Evolutionary conservation across 53 echinoderm and acorn worm species (phyloP).

Genomic region (Echinarachnius parma): DNA sequence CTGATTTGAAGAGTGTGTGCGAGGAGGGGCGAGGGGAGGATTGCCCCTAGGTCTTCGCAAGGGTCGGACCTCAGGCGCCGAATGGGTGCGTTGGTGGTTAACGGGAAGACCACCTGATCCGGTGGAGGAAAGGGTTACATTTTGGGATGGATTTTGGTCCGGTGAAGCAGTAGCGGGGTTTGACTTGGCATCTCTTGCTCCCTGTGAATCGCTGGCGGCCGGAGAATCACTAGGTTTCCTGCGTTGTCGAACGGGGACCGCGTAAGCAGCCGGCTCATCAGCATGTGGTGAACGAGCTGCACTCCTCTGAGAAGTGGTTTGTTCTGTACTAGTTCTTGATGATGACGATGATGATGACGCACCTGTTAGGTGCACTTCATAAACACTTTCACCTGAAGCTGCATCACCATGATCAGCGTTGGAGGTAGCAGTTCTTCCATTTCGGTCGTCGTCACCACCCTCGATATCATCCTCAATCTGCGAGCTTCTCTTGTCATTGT

Average conservation of each 20-base stretch:
- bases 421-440: slow-evolving; percentile 1
- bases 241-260: slow-evolving; percentile 3
- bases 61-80: slow-evolving; percentile 45
- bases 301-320: slow-evolving; percentile 13
- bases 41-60: slow-evolving; percentile 14
- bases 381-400: slow-evolving; percentile 36
- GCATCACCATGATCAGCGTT: slow-evolving; percentile 25
- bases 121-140: not conserved
- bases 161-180: not conserved
- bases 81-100: slow-evolving; percentile 49
- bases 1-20: not conserved
- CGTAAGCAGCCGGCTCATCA: slow-evolving; percentile 1
- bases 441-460: not conserved
- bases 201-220: not conserved
- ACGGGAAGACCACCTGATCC: slow-evolving; percentile 15
- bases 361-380: slow-evolving; percentile 29
- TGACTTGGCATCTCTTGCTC: not conserved
- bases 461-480: slow-evolving; percentile 43
- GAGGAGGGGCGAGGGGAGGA: slow-evolving; percentile 19
- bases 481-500: slow-evolving; percentile 10
- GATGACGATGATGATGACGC: too few species aligned
- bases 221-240: slow-evolving; percentile 18
- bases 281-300: not conserved
- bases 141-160: not conserved
- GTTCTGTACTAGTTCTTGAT: slow-evolving; percentile 14